Percentiles rank a stretch among this genome's conserved stretches.
These are phyloP conservation scores for Amphibalanus amphitrite DNA, from an alignment of 1,140 invertebrate genomes.

Conservation along the genomic window DNA sequence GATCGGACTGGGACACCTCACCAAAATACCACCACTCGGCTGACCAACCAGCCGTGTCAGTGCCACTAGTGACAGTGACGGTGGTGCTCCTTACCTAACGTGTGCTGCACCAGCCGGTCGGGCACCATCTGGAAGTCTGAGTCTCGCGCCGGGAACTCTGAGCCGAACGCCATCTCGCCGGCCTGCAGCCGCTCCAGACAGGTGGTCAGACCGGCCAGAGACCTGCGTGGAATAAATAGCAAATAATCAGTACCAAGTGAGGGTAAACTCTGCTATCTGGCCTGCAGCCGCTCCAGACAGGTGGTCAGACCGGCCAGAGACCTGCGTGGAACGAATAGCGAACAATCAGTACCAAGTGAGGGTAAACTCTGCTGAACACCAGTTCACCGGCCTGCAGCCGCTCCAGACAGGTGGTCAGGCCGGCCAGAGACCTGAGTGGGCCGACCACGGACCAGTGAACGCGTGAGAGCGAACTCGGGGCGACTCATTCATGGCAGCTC, in stretches of 20 bases:
- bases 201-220: conserved; percentile 48
- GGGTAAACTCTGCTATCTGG: no score
- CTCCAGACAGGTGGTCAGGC: conserved; percentile 53
- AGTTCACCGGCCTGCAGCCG: conserved; percentile 17
- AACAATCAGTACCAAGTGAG: no score
- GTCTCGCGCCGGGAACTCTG: conserved; percentile 41
- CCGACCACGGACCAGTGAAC: no score
- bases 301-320: conserved; percentile 51
- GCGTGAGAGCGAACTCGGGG: no score
- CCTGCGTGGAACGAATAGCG: no score
- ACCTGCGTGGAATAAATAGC: conserved; percentile 24
- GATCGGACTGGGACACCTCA: no score
- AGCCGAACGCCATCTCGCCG: conserved; percentile 10
- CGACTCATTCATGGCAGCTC: no score
- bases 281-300: conserved; percentile 37
- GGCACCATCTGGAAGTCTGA: background rate
- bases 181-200: conserved; percentile 37
- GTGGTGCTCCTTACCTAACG: conserved; percentile 14
- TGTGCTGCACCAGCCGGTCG: conserved; percentile 13
- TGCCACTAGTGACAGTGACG: no score
- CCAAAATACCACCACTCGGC: no score
- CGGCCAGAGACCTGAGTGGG: conserved; percentile 35
- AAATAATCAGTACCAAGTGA: no score
- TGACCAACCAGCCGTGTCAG: no score
- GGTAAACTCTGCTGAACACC: no score